Base-by-base conservation (phyloP, 92 coral and sea anemone genomes). In the Porites evermanni region DNA sequence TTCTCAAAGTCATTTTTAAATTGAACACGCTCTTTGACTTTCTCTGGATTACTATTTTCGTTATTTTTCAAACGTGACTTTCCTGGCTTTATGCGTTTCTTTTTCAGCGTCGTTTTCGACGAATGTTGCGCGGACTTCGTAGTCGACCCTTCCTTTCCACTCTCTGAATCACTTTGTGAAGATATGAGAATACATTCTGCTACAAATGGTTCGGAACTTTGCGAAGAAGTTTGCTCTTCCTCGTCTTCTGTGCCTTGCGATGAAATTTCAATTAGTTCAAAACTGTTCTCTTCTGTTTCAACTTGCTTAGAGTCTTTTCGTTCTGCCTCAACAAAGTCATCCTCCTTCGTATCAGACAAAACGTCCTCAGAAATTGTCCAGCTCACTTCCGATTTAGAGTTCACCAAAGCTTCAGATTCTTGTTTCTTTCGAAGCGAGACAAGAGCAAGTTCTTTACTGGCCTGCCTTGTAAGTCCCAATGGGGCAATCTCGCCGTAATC, bases 391-490 rank as follows among this genome's bases (percentile, higher is more conserved):
- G 68, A 32, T 56, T 23, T 66, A 7, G 24, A n/a, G 58, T 56
- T 82, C 52, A 24, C 17, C 18, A 13, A 10, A 64, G 26, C 65
- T 32, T 58, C 82, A 70, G 44, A 20, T 7, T 38, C 82, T 20
- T 88, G 79, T 12, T 79, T 67, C 63, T 68, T 70, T 54, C 82
- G 88, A 14, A 67, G 78, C 54, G 76, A 80, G 3, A 87, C 90
- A 14, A 61, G 87, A 5, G 83, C 88, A 2, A 94, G 91, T 75
- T 94, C 98, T 83, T 91, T 94, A 58, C 95, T 94, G 4, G 98
- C 98, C 38, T 89, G 98, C 21, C 98, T 86, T 18, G 98, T 94
- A 64, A 92, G 67, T 74, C 98, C 98, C 18, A 89, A 23, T 14
- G 93, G 90, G 3, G 83, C 88, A 16, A 86, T 67, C 17, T 83